Evolutionary conservation across 1,140 invertebrate species (phyloP).

Genomic region (Dryas iulia): DNA sequence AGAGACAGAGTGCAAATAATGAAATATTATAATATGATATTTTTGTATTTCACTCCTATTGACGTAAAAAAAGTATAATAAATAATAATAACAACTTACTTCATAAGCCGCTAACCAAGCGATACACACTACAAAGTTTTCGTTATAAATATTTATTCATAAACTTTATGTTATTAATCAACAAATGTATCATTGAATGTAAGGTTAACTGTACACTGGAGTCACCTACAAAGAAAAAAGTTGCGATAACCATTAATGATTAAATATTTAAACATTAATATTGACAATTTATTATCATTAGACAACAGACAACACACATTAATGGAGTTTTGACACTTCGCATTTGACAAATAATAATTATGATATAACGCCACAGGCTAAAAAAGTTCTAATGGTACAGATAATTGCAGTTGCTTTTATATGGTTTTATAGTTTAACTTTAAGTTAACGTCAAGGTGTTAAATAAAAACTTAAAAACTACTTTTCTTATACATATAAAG

Average conservation of each 20-base stretch:
- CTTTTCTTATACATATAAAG: no score
- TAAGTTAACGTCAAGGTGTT: no score
- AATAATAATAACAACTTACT: conserved; percentile 11
- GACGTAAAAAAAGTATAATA: background rate
- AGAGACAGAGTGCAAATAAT: no score
- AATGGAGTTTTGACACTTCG: background rate
- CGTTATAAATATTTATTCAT: background rate
- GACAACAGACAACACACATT: background rate
- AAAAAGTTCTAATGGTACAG: no score
- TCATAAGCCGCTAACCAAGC: conserved; percentile 18
- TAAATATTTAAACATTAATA: conserved; percentile 7
- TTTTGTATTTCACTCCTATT: background rate
- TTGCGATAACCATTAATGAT: conserved; percentile 4
- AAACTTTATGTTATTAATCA: background rate
- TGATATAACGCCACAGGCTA: no score
- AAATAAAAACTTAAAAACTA: no score
- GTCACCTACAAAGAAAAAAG: conserved; percentile 9
- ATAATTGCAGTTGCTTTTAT: no score
- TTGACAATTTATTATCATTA: conserved; percentile 5
- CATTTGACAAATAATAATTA: no score
- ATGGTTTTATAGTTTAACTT: no score
- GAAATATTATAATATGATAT: background rate
- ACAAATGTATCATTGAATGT: conserved; percentile 9
- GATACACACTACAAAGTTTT: background rate
- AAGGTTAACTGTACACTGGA: conserved; percentile 14